Conservation (phyloP, 2,888 invertebrate genomes). For the Caenorhabditis angaria region DNA sequence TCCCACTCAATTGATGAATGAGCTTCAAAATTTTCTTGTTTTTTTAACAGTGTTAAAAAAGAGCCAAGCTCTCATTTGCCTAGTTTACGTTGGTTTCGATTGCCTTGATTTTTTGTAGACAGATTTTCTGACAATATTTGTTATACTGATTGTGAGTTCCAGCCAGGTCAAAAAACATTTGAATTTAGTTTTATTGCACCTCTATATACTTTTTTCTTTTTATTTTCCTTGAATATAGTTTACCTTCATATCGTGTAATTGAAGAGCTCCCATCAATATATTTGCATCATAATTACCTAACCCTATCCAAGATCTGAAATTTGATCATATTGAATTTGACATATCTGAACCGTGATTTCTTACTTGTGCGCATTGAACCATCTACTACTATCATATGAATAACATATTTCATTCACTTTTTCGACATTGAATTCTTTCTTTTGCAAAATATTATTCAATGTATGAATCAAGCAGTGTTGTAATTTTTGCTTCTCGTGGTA, state of each 20-base stretch:
- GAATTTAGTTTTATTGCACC: neutral
- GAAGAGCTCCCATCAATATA: slow-evolving; percentile 93
- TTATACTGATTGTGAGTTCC: too few relatives aligned
- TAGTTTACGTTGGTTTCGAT: neutral
- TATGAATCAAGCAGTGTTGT: slow-evolving; percentile 67
- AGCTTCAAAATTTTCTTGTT: too few relatives aligned
- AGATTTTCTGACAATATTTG: too few relatives aligned
- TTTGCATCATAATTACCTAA: slow-evolving; percentile 98
- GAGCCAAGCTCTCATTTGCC: neutral
- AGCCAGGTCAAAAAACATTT: neutral
- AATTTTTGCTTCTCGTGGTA: slow-evolving; percentile 67
- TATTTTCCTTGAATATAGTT: neutral
- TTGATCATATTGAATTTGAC: neutral
- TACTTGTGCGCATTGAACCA: slow-evolving; percentile 70
- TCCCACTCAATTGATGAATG: too few relatives aligned
- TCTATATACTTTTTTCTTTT: slow-evolving; percentile 2
- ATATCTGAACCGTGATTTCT: neutral
- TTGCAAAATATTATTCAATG: slow-evolving; percentile 67
- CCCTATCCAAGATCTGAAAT: slow-evolving; percentile 78
- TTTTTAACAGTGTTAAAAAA: too few relatives aligned
- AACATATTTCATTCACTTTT: slow-evolving; percentile 65
- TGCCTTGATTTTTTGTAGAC: neutral
- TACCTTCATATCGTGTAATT: slow-evolving; percentile 41
- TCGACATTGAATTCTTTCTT: slow-evolving; percentile 37
- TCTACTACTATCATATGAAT: slow-evolving; percentile 50